Percentiles rank a stretch among this genome's conserved stretches.
These are phyloP conservation scores for Platypus cylindrus DNA, from an alignment of 2,888 invertebrate species.

Conservation along the genomic window DNA sequence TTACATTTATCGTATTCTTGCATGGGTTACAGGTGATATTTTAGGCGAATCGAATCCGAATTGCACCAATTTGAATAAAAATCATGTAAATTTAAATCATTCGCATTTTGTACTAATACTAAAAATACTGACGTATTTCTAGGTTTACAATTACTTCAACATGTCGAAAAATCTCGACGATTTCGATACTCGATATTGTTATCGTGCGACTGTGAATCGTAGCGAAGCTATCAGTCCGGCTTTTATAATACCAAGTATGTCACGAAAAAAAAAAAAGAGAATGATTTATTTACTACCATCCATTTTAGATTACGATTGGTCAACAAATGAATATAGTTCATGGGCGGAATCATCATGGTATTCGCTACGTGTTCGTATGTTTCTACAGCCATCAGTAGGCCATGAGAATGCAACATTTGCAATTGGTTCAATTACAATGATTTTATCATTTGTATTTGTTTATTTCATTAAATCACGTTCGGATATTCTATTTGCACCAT, in stretches of 20 bases:
- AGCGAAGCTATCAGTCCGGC: slow-evolving; percentile 74
- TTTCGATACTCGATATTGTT: slow-evolving; percentile 52
- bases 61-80: slow-evolving; percentile 33
- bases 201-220: slow-evolving; percentile 59
- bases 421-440: slow-evolving; percentile 39
- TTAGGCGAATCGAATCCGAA: slow-evolving; percentile 31
- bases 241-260: slow-evolving; percentile 56
- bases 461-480: slow-evolving; percentile 41
- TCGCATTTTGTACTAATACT: slow-evolving; percentile 1
- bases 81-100: slow-evolving; percentile 26
- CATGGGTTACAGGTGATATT: slow-evolving; percentile 46
- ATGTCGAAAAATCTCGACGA: slow-evolving; percentile 41
- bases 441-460: slow-evolving; percentile 40
- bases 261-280: no score
- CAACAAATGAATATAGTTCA: slow-evolving; percentile 64
- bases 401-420: slow-evolving; percentile 43
- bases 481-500: slow-evolving; percentile 34
- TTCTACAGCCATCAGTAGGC: slow-evolving; percentile 54
- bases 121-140: slow-evolving; percentile 1
- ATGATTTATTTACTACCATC: no score
- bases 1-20: slow-evolving; percentile 48
- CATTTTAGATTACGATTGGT: slow-evolving; percentile 58
- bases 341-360: slow-evolving; percentile 87
- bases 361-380: slow-evolving; percentile 60
- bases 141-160: slow-evolving; percentile 40